Base-by-base conservation (phyloP, 2,888 invertebrate genomes). In the Chymomyza procnemis region DNA sequence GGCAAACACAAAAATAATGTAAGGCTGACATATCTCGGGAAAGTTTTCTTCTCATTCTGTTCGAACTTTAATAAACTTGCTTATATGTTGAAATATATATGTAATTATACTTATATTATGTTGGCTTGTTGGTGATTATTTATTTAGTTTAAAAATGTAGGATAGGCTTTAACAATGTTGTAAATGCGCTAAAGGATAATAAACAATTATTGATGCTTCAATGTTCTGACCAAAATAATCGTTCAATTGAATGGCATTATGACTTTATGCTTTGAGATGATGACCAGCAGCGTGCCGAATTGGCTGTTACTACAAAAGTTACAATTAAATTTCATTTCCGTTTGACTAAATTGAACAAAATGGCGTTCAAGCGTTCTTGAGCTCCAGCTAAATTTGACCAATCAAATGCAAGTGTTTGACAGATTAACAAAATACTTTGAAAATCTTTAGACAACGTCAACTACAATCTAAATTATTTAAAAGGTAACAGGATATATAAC, bases 391-490 rank as follows among this genome's bases (percentile, higher is more conserved):
- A 54, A 60, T 64, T 65, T 22, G 18, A 0, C 4, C 52, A 22
- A 22, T 54, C 52, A 54, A 22, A 54, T 4, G 52, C 18, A 22
- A 22, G 1, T 5, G 9, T 12, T 21, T 9, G 48, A 48, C 5
- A 47, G 47, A 6, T n/a, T 4, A 16, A 47, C 4, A 3, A 47
- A n/a, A 50, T n/a, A 18, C 50, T 18, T n/a, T 18, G 18, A 48
- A n/a, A 18, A 48, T 18, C 48, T 4, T 9, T 48, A 18, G 83
- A 80, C 80, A 80, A 80, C 79, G 78, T 66, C 78, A 72, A 78
- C 41, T 21, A 58, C 63, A 81, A 79, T 79, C 76, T 79, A 79
- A 83, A 81, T 81, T 83, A 81, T 81, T 78, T 74, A 81, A 83
- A 81, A 83, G 83, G 81, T 81, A 81, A 80, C 78, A 67, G 66